phyloP scores from a whole-genome alignment of 2,113 vertebrate genomes.

The Pelusios castaneus region DNA sequence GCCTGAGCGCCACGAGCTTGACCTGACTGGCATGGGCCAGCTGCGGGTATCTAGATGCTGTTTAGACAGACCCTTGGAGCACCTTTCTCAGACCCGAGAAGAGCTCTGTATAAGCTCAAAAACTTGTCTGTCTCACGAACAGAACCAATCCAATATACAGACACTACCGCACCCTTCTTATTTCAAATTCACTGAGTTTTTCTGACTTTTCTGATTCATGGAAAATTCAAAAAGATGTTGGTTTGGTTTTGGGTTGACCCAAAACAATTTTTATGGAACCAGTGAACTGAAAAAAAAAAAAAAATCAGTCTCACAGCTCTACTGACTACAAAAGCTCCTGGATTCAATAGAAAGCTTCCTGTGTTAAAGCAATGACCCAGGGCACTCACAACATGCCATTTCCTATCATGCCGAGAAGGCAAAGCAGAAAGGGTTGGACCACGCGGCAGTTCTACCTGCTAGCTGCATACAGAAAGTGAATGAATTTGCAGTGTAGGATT shows the following conservation, averaged over 20 bases:
- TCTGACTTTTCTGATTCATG: neutral
- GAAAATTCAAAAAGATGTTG: neutral
- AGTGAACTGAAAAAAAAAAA: neutral
- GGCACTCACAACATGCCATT: neutral
- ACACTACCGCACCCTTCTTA: no score
- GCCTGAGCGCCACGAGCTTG: neutral
- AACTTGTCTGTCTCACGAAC: neutral
- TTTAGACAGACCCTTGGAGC: neutral
- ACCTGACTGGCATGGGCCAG: neutral
- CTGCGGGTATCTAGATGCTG: neutral
- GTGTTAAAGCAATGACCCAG: neutral
- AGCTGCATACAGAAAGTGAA: neutral
- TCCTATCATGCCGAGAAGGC: neutral
- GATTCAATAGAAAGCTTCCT: neutral
- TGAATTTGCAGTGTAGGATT: neutral
- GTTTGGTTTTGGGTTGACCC: neutral
- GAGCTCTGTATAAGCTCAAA: neutral
- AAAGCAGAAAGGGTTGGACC: neutral
- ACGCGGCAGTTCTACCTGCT: neutral
- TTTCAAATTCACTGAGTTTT: neutral
- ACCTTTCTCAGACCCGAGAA: neutral
- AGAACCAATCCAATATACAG: neutral
- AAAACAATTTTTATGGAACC: neutral
- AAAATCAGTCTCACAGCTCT: neutral
- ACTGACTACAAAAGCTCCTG: neutral